A percentile compares a stretch with the other conserved stretches of the same genome.
phyloP scores from a whole-genome alignment of 2,113 vertebrate species.

The Glaucidium brasilianum region DNA sequence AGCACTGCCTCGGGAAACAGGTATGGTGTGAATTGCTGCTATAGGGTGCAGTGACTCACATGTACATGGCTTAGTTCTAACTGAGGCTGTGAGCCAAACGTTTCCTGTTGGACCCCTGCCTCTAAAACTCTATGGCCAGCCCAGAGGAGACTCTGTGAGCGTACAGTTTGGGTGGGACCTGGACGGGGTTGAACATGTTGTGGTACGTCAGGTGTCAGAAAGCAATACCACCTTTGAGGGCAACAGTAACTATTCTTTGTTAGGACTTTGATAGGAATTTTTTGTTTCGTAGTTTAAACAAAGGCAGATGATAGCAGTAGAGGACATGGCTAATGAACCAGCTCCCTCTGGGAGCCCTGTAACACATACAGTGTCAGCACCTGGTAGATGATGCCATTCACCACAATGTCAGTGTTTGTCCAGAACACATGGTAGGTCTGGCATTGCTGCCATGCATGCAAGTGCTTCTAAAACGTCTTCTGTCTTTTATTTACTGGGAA shows the following conservation, averaged over 20 bases:
- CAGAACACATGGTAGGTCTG: slow-evolving; percentile 15
- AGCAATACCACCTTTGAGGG: not conserved
- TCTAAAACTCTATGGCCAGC: not conserved
- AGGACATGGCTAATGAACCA: not conserved
- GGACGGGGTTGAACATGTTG: not conserved
- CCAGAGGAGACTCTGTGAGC: not conserved
- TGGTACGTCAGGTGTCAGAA: not conserved
- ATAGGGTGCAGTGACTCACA: not conserved
- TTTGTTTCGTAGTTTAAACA: not conserved
- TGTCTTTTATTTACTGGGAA: not conserved
- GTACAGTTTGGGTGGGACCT: not conserved
- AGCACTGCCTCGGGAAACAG: not conserved
- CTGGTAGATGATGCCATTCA: slow-evolving; percentile 32
- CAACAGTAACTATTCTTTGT: not conserved
- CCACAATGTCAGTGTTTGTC: not conserved
- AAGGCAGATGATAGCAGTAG: not conserved
- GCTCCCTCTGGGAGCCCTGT: not conserved
- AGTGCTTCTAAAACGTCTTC: not conserved
- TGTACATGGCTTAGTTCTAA: not conserved
- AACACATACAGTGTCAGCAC: not conserved
- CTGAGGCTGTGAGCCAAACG: not conserved
- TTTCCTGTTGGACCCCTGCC: not conserved
- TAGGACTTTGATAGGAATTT: not conserved
- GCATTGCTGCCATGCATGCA: not conserved
- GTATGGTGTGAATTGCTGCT: not conserved